Conservation (phyloP, 2,113 vertebrate species). For the Triplophysa rosa region DNA sequence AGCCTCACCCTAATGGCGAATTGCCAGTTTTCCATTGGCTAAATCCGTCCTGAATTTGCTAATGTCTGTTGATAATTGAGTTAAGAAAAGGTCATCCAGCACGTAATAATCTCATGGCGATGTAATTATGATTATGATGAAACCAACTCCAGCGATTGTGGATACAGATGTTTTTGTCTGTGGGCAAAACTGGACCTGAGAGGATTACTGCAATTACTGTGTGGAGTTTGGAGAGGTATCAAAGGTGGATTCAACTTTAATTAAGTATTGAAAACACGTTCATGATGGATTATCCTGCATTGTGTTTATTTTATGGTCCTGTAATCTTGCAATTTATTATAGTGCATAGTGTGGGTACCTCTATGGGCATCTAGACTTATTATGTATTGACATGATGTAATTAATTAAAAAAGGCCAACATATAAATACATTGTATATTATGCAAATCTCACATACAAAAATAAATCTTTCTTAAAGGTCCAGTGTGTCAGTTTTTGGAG, state of each 20-base stretch:
- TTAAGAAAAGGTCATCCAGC: conserved; percentile 59
- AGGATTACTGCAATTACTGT: conserved; percentile 34
- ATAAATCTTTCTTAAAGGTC: too few relatives aligned
- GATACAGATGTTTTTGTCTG: conserved; percentile 35
- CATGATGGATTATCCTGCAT: conserved; percentile 31
- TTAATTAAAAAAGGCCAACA: too few relatives aligned
- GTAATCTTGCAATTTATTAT: conserved; percentile 17
- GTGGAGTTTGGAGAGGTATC: conserved; percentile 32
- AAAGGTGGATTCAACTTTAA: conserved; percentile 39
- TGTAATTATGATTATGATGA: conserved; percentile 53
- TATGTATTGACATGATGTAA: neutral
- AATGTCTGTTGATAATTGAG: conserved; percentile 61
- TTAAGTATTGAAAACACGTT: conserved; percentile 48
- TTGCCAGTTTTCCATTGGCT: conserved; percentile 8
- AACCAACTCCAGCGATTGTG: conserved; percentile 22
- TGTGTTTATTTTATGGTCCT: conserved; percentile 12
- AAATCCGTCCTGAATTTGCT: conserved; percentile 35
- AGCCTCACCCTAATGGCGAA: neutral
- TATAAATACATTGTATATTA: too few relatives aligned
- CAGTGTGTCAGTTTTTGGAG: too few relatives aligned
- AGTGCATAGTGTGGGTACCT: neutral
- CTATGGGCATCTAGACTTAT: neutral
- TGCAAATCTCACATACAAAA: too few relatives aligned
- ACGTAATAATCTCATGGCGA: conserved; percentile 58
- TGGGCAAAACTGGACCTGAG: conserved; percentile 25